phyloP scores from a whole-genome alignment of 2,113 vertebrate genomes.

The Scomber scombrus region DNA sequence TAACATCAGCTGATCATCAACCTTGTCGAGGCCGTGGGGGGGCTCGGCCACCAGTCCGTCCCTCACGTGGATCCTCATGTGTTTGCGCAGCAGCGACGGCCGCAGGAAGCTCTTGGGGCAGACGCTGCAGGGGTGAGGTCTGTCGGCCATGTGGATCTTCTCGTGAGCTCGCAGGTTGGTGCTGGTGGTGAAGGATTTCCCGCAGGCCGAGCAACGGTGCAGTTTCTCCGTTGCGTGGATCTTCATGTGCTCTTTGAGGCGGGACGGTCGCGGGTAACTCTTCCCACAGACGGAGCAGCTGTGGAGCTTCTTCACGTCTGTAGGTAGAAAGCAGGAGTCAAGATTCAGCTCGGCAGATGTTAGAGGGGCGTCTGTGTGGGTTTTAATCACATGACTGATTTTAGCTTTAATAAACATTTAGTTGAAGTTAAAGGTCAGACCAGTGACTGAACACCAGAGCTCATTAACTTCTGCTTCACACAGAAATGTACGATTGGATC shows the following conservation, averaged over 20 bases:
- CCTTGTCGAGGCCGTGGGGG: slow-evolving; percentile 11
- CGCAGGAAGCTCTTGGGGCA: slow-evolving; percentile 63
- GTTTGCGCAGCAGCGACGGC: slow-evolving; percentile 64
- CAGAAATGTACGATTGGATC: no score
- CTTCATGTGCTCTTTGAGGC: slow-evolving; percentile 35
- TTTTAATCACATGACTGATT: no score
- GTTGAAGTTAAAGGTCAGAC: no score
- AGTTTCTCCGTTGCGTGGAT: slow-evolving; percentile 12
- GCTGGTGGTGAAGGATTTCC: slow-evolving; percentile 27
- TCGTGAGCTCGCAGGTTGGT: slow-evolving; percentile 45
- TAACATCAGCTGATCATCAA: not conserved
- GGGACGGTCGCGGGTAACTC: slow-evolving; percentile 16
- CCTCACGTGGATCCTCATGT: slow-evolving; percentile 66
- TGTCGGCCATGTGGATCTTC: slow-evolving; percentile 37
- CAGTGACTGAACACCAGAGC: no score
- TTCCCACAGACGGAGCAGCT: slow-evolving; percentile 45
- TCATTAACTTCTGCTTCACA: no score
- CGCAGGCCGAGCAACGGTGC: slow-evolving; percentile 38
- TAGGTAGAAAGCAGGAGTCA: not conserved
- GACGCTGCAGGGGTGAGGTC: slow-evolving; percentile 60
- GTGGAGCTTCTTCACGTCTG: slow-evolving; percentile 15
- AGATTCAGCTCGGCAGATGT: no score
- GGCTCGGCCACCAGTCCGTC: slow-evolving; percentile 46
- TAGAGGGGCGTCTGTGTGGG: no score
- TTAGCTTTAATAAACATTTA: no score